Percentiles rank a stretch among this genome's conserved stretches.
phyloP scores from a whole-genome alignment of 2,113 vertebrate genomes.

The Ophiodon elongatus region DNA sequence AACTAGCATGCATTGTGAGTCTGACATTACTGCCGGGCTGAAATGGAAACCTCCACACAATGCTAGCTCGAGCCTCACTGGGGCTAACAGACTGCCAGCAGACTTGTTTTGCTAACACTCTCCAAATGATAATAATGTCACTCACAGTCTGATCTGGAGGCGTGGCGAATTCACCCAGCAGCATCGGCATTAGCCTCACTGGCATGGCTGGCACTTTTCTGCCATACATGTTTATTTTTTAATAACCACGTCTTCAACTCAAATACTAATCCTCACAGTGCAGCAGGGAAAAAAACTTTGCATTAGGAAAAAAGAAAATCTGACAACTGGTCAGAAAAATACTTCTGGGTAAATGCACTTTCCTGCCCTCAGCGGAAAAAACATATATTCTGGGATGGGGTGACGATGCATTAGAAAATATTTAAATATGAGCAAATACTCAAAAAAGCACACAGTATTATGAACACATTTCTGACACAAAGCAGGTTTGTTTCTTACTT shows the following conservation, averaged over 20 bases:
- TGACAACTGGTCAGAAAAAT: constrained; percentile 64
- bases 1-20: constrained; percentile 24
- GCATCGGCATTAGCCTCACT: constrained; percentile 56
- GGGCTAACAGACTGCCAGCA: constrained; percentile 52
- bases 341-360: constrained; percentile 46
- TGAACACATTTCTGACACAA: background rate
- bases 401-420: constrained; percentile 22
- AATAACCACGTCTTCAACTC: constrained; percentile 63
- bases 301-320: constrained; percentile 22
- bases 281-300: constrained; percentile 3
- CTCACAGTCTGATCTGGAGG: constrained; percentile 52
- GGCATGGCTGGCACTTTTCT: constrained; percentile 58
- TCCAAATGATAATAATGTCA: constrained; percentile 64
- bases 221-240: constrained; percentile 11
- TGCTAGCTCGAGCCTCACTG: constrained; percentile 22
- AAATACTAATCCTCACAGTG: constrained; percentile 70
- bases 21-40: constrained; percentile 51
- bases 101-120: constrained; percentile 59
- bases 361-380: constrained; percentile 44
- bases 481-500: constrained; percentile 2
- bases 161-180: constrained; percentile 61
- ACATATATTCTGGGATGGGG: background rate
- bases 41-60: constrained; percentile 61
- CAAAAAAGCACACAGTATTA: background rate
- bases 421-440: constrained; percentile 23